Conservation (phyloP, 2,888 invertebrate species). For the Drosophila meridionalis region DNA sequence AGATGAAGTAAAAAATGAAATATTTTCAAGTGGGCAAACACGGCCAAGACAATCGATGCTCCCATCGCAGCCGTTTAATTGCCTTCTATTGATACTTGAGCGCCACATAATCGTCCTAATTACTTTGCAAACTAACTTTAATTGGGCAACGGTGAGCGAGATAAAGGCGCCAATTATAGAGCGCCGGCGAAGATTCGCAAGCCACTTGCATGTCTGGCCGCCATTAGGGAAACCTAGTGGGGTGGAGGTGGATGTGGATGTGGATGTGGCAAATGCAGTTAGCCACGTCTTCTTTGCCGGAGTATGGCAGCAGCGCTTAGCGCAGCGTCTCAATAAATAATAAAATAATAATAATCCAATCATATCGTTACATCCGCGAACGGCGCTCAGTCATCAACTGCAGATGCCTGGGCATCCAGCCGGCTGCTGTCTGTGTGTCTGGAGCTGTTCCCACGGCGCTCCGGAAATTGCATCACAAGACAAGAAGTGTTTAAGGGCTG, state of each 20-base stretch:
- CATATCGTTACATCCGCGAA: conserved; percentile 81
- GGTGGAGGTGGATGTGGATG: conserved; percentile 1
- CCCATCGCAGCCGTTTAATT: conserved; percentile 60
- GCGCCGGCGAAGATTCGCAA: conserved; percentile 46
- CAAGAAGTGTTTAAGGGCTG: conserved; percentile 10
- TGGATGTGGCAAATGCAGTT: conserved; percentile 21
- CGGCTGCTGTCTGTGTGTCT: conserved; percentile 36
- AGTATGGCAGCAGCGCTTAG: conserved; percentile 45
- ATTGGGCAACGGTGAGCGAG: conserved; percentile 70
- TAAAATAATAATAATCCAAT: conserved; percentile 84
- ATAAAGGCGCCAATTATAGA: conserved; percentile 70
- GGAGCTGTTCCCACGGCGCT: conserved; percentile 44
- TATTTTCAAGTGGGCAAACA: conserved; percentile 42
- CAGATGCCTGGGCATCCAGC: conserved; percentile 20
- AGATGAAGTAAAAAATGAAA: conserved; percentile 27
- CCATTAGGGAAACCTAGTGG: conserved; percentile 44
- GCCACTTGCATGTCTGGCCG: conserved; percentile 68
- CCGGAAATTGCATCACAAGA: conserved; percentile 74
- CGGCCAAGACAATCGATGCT: conserved; percentile 53
- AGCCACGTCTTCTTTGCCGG: conserved; percentile 2
- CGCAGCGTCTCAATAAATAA: conserved; percentile 80
- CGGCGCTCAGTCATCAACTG: conserved; percentile 62
- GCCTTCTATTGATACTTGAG: conserved; percentile 77
- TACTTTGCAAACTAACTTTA: conserved; percentile 77
- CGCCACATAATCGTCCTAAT: conserved; percentile 79